Base-by-base conservation (phyloP, 2,797 vertebrate genomes). In the Dryobates pubescens region DNA sequence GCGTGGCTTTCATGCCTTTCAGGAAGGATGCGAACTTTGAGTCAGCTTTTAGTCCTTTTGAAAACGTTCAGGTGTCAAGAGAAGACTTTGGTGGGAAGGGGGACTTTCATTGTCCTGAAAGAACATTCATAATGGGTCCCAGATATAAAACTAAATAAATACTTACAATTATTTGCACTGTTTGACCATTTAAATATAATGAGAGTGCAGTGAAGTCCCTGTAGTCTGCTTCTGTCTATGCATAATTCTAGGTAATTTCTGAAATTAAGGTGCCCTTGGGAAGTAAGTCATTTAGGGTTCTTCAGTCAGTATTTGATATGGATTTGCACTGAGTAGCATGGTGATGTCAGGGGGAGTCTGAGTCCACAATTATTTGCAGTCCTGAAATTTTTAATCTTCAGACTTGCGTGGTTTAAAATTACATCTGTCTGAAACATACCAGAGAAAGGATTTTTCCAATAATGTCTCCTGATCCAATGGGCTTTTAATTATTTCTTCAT, bases 401-500 rank as follows among this genome's bases (percentile, higher is more conserved):
- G 17, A 69, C 8, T 75, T 73, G 3, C 23, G n/a, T 5, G 6
- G 57, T 56, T 92, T 63, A 91, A 91, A 86, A 91, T 75, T 63
- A 32, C 53, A 41, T 56, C 78, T 84, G 53, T 82, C 86, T 92
- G 38, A 63, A 93, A 78, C 26, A 16, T 65, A 86, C 56, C 6
- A 27, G 45, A 62, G 41, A 73, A 92, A 72, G 36, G 41, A 78
- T 92, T 90, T 92, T 95, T 85, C 65, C 69, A 90, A 32, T 14
- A 59, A 5, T n/a, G 47, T 81, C 67, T 89, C 45, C 26, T 83
- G 51, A 86, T 93, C 65, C 79, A 90, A 32, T 30, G 59, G 86
- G 76, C 26, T 94, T 86, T 88, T 67, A 86, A 86, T 88, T 88
- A 87, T 82, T 90, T 94, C 54, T 83, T 89, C 73, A 77, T 86